Evolutionary conservation across 2,888 invertebrate species (phyloP), one percentile per base, ranked within the genome.

Genomic region (Stenolophus ochropezus): DNA sequence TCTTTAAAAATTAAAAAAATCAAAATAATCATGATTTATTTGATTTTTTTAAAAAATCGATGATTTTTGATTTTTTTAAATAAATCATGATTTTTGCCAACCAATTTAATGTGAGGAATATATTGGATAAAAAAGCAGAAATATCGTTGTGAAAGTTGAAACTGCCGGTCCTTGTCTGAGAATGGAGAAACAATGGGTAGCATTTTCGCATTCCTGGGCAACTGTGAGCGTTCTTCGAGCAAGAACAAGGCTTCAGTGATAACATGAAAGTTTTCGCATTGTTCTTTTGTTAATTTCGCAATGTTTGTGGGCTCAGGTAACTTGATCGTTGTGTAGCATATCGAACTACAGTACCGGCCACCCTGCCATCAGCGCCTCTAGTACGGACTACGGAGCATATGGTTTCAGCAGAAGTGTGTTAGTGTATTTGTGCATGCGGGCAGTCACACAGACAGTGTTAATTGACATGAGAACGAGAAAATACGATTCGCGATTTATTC

Each of bases 381-480:
- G 53, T 25, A 61, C 14, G 18, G 33, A 6, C 16, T 69, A 27
- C 18, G n/a, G 27, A 33, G 65, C 61, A 61, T 61, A 61, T 61
- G 61, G 23, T 61, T 18, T 8, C 20, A 56, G 14, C 21, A 61
- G 21, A 23, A 61, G 61, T 61, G 61, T 61, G 61, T 25, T 61
- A 23, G 61, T 61, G 61, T 61, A 25, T 75, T 53, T 56, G 25
- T 75, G 18, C n/a, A 75, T 75, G 75, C 75, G 75, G 65, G 65
- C 65, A 69, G 56, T 16, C 75, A 75, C 16, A 75, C 75, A 75
- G 33, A 75, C 75, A 75, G 75, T 56, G 56, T 75, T 75, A 75
- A 75, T 75, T 75, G 75, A 75, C 75, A 75, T 75, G 75, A 75
- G 75, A 75, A 69, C 65, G 65, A 69, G 18, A 69, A 69, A 69